phyloP scores from a whole-genome alignment of 2,113 vertebrate species.

The Salvator merianae region DNA sequence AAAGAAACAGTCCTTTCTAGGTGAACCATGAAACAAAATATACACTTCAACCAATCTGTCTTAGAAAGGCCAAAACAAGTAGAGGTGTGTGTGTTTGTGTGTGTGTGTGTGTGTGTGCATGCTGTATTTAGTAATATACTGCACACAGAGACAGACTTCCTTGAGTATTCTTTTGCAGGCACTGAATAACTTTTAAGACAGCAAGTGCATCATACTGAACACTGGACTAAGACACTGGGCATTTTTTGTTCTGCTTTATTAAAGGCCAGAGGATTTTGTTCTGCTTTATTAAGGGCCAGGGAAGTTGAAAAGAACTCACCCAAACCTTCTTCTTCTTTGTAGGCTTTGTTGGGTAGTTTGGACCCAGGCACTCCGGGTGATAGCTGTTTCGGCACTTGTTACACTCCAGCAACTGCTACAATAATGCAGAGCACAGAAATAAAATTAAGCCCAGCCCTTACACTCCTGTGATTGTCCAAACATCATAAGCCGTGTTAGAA shows the following conservation, averaged over 20 bases:
- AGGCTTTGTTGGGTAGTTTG: slow-evolving; percentile 96
- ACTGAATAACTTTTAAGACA: background rate
- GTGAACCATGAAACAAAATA: background rate
- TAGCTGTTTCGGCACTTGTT: slow-evolving; percentile 99
- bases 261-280: background rate
- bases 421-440: slow-evolving; percentile 5
- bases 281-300: background rate
- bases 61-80: background rate
- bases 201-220: background rate
- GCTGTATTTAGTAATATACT: background rate
- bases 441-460: background rate
- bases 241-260: background rate
- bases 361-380: slow-evolving; percentile 99
- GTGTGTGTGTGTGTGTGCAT: too few relatives aligned
- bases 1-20: background rate
- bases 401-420: slow-evolving; percentile 93
- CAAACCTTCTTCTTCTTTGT: slow-evolving; percentile 99
- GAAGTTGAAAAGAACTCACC: slow-evolving; percentile 76
- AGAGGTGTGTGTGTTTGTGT: too few relatives aligned
- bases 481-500: background rate
- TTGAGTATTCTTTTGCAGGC: background rate
- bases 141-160: background rate
- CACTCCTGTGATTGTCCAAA: background rate
- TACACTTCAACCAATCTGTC: background rate
- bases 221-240: background rate